Evolutionary conservation across 2,888 invertebrate species (phyloP).

Genomic region (Labia minor): DNA sequence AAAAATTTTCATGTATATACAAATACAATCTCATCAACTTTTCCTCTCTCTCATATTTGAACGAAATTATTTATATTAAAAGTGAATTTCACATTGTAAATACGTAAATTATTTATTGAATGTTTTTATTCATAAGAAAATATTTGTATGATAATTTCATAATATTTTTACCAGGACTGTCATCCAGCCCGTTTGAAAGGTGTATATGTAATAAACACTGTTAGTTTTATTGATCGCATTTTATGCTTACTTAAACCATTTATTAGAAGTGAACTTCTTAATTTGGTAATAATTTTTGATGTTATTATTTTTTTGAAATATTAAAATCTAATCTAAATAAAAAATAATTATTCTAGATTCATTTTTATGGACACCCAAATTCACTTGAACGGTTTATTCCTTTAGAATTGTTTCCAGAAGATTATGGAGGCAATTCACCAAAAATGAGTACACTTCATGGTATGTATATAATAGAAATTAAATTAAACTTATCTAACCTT

Average conservation of each 20-base stretch:
- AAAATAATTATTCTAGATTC: constrained; percentile 28
- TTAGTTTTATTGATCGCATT: constrained; percentile 31
- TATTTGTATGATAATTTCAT: too few species aligned
- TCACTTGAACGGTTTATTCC: constrained; percentile 28
- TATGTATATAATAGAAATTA: constrained; percentile 23
- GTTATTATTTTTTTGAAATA: not conserved
- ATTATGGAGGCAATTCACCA: constrained; percentile 30
- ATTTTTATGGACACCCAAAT: constrained; percentile 30
- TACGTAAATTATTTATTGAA: too few species aligned
- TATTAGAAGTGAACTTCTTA: constrained; percentile 30
- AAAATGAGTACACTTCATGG: constrained; percentile 26
- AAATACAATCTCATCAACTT: too few species aligned
- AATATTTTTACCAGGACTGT: too few species aligned
- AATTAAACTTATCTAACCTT: too few species aligned
- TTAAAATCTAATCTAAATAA: not conserved
- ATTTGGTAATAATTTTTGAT: constrained; percentile 27
- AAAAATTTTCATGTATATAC: too few species aligned
- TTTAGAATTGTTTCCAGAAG: constrained; percentile 29
- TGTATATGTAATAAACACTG: constrained; percentile 32
- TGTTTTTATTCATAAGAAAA: too few species aligned
- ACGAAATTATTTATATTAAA: too few species aligned
- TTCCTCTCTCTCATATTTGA: too few species aligned
- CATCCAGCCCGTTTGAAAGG: constrained; percentile 32
- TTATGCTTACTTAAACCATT: constrained; percentile 31
- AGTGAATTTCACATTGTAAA: too few species aligned